A percentile compares a stretch with the other conserved stretches of the same genome.
Conservation (phyloP, 2,113 vertebrate species). For the Probosciger aterrimus region DNA sequence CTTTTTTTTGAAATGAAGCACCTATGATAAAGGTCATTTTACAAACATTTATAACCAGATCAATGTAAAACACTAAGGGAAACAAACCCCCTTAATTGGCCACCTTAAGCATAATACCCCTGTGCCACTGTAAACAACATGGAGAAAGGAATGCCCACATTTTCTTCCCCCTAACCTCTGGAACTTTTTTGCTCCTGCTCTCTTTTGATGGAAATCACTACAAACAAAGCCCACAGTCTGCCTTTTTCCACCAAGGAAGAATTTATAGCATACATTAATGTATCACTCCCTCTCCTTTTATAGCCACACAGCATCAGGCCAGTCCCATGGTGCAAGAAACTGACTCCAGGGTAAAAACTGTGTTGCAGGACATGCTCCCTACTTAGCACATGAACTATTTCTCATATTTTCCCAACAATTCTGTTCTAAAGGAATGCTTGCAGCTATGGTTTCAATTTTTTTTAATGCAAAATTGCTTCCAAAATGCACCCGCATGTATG, state of each 20-base stretch:
- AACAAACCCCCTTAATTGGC: accelerated
- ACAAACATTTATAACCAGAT: not conserved
- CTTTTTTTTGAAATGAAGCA: not conserved
- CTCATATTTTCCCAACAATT: not conserved
- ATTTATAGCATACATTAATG: not conserved
- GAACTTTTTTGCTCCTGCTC: not conserved
- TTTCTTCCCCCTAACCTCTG: not conserved
- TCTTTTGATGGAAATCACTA: not conserved
- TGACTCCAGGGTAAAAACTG: not conserved
- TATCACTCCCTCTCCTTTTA: not conserved
- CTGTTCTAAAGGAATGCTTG: not conserved
- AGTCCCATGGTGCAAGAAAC: not conserved
- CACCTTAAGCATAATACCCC: not conserved
- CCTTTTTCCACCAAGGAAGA: not conserved
- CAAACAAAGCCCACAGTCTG: not conserved
- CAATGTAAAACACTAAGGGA: not conserved
- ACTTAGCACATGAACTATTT: not conserved
- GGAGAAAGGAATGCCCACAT: not conserved
- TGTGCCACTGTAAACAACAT: not conserved
- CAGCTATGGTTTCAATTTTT: not conserved
- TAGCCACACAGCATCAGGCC: not conserved
- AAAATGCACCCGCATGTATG: not conserved
- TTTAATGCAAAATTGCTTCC: not conserved
- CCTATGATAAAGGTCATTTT: not conserved
- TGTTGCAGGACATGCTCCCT: not conserved